These are phyloP conservation scores for Hippocampus abdominalis DNA, from an alignment of 2,113 vertebrate species.

Conservation along the genomic window DNA sequence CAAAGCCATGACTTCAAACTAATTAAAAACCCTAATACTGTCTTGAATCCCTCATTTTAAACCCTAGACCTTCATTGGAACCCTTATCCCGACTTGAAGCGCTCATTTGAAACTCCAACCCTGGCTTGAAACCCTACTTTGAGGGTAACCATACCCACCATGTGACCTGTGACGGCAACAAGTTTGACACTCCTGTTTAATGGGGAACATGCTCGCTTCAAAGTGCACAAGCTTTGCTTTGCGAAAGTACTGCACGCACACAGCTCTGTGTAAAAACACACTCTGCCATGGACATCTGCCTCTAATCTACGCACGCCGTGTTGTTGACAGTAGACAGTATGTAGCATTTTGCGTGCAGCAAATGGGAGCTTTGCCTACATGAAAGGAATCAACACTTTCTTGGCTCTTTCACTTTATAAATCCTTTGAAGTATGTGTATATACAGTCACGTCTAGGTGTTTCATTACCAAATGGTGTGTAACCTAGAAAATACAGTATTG, in stretches of 20 bases:
- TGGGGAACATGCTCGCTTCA: constrained; percentile 48
- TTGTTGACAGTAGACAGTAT: constrained; percentile 57
- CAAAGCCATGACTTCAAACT: too few relatives aligned
- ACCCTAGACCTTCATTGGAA: not conserved
- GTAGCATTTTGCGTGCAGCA: constrained; percentile 38
- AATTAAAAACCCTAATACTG: too few relatives aligned
- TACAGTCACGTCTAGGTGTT: not conserved
- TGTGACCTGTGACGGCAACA: not conserved
- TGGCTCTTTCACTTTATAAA: constrained; percentile 17
- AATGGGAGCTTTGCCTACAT: constrained; percentile 34
- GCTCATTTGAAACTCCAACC: not conserved
- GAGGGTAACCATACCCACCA: not conserved
- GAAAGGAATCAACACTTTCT: constrained; percentile 31
- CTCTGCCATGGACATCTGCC: constrained; percentile 67
- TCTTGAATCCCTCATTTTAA: too few relatives aligned
- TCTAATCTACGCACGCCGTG: constrained; percentile 48
- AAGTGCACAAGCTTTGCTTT: constrained; percentile 16
- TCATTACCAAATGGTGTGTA: constrained; percentile 19
- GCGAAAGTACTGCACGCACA: constrained; percentile 45
- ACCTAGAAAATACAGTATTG: not conserved
- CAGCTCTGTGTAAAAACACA: constrained; percentile 29
- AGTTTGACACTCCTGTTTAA: constrained; percentile 31
- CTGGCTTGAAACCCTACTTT: not conserved
- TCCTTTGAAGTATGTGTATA: not conserved
- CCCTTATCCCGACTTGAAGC: not conserved